phyloP scores from a whole-genome alignment of 2,797 vertebrate species.

The Tenualosa thibaudeaui region DNA sequence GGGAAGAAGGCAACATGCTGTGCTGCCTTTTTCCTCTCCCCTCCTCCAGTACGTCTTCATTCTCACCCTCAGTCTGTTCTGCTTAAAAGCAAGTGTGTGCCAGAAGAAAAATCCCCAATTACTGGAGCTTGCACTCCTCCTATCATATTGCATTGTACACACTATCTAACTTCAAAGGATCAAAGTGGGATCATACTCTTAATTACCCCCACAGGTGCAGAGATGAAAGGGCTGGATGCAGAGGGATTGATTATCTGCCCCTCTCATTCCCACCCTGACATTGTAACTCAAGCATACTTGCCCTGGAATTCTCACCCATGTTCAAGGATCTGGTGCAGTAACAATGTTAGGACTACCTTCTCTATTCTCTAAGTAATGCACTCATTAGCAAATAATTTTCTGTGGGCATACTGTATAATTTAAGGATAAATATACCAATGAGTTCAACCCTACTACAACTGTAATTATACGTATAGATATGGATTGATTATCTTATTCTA shows the following conservation, averaged over 20 bases:
- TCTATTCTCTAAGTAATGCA: constrained; percentile 30
- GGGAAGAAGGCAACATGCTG: neutral
- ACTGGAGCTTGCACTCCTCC: neutral
- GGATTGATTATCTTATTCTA: neutral
- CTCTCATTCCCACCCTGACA: neutral
- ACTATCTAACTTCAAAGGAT: constrained; percentile 51
- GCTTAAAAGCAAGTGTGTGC: neutral
- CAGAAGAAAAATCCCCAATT: constrained; percentile 40
- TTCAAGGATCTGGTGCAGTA: constrained; percentile 17
- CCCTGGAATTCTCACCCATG: constrained; percentile 10
- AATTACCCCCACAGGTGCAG: constrained; percentile 63
- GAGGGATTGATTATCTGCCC: constrained; percentile 43
- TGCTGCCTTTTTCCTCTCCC: constrained; percentile 32
- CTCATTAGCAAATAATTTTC: constrained; percentile 45
- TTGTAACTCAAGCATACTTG: neutral
- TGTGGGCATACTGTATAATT: constrained; percentile 47
- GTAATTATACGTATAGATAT: neutral
- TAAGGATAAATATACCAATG: constrained; percentile 49
- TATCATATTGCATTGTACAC: constrained; percentile 33
- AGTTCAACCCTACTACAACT: constrained; percentile 13
- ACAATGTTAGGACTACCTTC: constrained; percentile 20
- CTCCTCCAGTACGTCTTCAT: constrained; percentile 34
- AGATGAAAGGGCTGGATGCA: constrained; percentile 44
- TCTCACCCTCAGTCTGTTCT: constrained; percentile 25
- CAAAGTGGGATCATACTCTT: constrained; percentile 58